These are phyloP conservation scores for Orientallactaga bullata DNA, from an alignment of 2,113 vertebrate species.

Conservation along the genomic window DNA sequence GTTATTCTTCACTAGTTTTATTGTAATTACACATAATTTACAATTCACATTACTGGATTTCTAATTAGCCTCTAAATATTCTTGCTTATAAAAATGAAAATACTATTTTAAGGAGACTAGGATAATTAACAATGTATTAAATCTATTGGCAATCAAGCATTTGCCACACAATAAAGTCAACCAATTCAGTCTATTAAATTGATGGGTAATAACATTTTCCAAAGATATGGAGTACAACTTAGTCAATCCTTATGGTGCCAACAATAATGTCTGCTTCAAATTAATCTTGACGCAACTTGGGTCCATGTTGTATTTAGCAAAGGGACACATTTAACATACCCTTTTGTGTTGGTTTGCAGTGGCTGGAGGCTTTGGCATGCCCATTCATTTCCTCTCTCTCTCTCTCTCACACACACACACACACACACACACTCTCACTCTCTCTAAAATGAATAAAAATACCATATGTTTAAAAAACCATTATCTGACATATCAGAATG, in stretches of 20 bases:
- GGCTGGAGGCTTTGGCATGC: no score
- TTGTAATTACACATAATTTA: slow-evolving; percentile 87
- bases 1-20: slow-evolving; percentile 84
- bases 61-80: slow-evolving; percentile 85
- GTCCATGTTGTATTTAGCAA: not conserved
- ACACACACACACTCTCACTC: no score
- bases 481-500: not conserved
- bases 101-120: slow-evolving; percentile 77
- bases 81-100: slow-evolving; percentile 85
- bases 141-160: slow-evolving; percentile 72
- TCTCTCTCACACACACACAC: no score
- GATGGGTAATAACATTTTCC: slow-evolving; percentile 64
- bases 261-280: not conserved
- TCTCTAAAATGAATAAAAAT: no score
- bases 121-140: slow-evolving; percentile 82
- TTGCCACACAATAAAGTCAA: slow-evolving; percentile 79
- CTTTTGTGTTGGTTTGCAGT: not conserved
- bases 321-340: not conserved
- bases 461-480: not conserved
- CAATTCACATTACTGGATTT: slow-evolving; percentile 83
- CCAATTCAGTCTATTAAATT: slow-evolving; percentile 50
- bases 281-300: not conserved
- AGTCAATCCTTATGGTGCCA: not conserved
- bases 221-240: slow-evolving; percentile 30
- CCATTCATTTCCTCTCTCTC: no score